Evolutionary conservation across 2,113 vertebrate genomes (phyloP), one percentile per base, ranked within the genome.

Genomic region (Tenrec ecaudatus): DNA sequence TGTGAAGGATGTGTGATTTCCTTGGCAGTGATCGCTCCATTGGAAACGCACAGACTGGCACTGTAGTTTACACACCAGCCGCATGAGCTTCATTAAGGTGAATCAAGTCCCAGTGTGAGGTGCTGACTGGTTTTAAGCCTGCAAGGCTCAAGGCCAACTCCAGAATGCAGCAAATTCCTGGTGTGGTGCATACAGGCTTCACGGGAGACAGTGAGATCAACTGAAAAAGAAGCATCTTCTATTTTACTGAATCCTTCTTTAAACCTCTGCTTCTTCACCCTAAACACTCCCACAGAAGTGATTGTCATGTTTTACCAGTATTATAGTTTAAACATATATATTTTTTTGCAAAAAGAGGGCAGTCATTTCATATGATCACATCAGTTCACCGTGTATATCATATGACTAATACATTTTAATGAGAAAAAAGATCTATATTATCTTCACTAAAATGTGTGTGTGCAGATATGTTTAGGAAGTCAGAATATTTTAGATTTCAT

Each of bases 401-500:
- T 68, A 85, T 29, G 11, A 15, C 58, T 60, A 86, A 78, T 76
- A 20, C 22, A 76, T 68, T 85, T 81, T 81, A 16, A 76, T 57
- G n/a, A 66, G 68, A 89, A 76, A 86, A 12, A 3, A 43, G 53
- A 23, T 7, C 11, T 23, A 64, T 38, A 84, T 78, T 9, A 80
- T 7, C 40, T 83, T 81, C 38, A n/a, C 2, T 76, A 43, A 75
- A 90, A 86, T 12, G 33, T n/a, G 20, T 27, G 58, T 12, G 31
- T 17, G 53, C 33, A 29, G 38, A 40, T 88, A 47, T 29, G 25
- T 31, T 92, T 80, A 60, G 22, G 36, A 73, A 85, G 76, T 92
- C 43, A 81, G 57, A 58, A 66, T 85, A 81, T 16, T 85, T 75
- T 11, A 43, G 40, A 88, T 57, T 88, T 92, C 79, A 77, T 17